Evolutionary conservation across 2,113 vertebrate genomes (phyloP).

Genomic region (Coptodon rendalli): DNA sequence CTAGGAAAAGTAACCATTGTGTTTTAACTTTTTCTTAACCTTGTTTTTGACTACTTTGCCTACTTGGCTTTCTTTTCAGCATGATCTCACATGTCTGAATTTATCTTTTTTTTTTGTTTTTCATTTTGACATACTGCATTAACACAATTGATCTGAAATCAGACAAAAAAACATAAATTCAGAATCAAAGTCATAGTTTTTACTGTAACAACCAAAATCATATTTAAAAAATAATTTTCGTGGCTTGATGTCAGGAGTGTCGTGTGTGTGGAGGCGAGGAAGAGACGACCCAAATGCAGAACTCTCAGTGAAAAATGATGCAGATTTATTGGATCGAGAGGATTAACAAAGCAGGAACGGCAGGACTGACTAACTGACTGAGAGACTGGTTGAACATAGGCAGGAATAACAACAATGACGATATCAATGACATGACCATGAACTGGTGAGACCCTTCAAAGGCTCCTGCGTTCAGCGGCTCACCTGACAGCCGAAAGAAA

Average conservation of each 20-base stretch:
- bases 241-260: neutral
- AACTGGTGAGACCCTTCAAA: no score
- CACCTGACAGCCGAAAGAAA: no score
- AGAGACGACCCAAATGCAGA: neutral
- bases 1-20: neutral
- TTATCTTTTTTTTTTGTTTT: neutral
- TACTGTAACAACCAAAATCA: neutral
- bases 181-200: no score
- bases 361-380: neutral
- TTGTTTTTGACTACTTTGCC: neutral
- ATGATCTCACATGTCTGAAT: neutral
- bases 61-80: neutral
- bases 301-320: neutral
- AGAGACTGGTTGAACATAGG: neutral
- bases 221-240: neutral
- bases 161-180: no score
- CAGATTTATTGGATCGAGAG: neutral
- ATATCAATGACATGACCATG: neutral
- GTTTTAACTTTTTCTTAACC: neutral
- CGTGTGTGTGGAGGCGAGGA: fast-evolving
- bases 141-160: neutral
- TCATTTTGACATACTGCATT: neutral
- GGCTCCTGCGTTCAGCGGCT: no score
- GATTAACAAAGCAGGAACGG: neutral
- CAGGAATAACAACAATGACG: fast-evolving